Base-by-base conservation (phyloP, 2,797 vertebrate genomes). In the Eospalax fontanierii region DNA sequence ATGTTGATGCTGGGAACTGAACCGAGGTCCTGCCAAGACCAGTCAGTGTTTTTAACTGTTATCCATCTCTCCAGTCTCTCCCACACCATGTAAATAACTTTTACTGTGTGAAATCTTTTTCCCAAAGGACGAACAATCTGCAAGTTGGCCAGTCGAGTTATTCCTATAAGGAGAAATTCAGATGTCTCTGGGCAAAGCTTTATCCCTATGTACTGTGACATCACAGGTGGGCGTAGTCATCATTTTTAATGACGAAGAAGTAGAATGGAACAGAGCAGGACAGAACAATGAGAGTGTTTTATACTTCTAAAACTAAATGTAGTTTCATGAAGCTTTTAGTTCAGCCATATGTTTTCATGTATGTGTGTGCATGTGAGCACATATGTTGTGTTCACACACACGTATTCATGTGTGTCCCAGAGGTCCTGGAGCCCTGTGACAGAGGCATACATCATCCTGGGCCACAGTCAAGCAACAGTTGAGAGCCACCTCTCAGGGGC, bases 111-210 rank as follows among this genome's bases (percentile, higher is more conserved):
- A 70, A 88, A n/a, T 6, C 38, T 66, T 38, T 66, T 65, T 24
- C 3, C 61, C 9, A 26, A 87, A 89, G 63, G 83, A 50, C 66
- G 43, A 78, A 33, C 78, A 74, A 33, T 40, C 71, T 87, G 84
- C 61, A 10, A 63, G 19, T 91, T 74, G 59, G 11, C 63, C 66
- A 14, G 22, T 70, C 50, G 40, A n/a, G 21, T 70, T 91, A 80
- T 54, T 82, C 24, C 43, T 76, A 78, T 89, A 74, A 82, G 82
- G 84, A 46, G 57, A 93, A 73, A 91, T 73, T 86, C 28, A 33
- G 68, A 24, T 54, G 46, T 63, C 24, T 38, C 70, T 26, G 33
- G 28, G 14, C 38, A 63, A 43, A 89, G 21, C 26, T 38, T 86
- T 33, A 24, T 66, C 19, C 4, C 26, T 6, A 14, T 50, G 35